Percentiles rank a stretch among this genome's conserved stretches.
Conservation (phyloP, 2,797 vertebrate genomes). For the Salmo trutta region DNA sequence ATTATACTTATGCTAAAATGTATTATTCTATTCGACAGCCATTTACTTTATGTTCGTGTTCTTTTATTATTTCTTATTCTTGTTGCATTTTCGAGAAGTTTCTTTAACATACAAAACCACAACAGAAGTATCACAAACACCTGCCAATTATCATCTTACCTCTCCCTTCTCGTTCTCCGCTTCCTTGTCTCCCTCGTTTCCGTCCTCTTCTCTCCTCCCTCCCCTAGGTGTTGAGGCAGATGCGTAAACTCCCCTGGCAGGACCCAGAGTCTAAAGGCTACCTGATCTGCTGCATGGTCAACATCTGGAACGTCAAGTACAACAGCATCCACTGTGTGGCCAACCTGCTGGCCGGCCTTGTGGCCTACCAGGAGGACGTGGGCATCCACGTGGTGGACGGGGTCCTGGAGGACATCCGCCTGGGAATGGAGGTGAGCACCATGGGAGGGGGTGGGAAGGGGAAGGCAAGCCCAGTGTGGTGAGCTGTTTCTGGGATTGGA, state of each 20-base stretch:
- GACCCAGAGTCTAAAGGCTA: conserved; percentile 94
- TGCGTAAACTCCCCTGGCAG: conserved; percentile 97
- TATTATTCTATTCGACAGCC: no score
- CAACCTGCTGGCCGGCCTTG: conserved; percentile 95
- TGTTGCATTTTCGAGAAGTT: no score
- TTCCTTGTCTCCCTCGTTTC: neutral
- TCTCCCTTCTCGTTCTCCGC: no score
- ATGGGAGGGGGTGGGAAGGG: neutral
- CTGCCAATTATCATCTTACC: no score
- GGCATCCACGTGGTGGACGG: conserved; percentile 98
- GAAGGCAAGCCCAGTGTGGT: neutral
- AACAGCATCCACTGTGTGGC: conserved; percentile 99
- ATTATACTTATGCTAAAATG: no score
- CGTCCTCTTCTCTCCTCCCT: neutral
- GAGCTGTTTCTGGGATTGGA: neutral
- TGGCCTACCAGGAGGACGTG: conserved; percentile 98
- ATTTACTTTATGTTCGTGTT: no score
- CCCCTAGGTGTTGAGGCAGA: conserved; percentile 89
- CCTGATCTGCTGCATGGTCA: conserved; percentile 99
- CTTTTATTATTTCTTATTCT: no score
- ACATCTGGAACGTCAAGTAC: conserved; percentile 99
- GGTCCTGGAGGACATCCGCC: conserved; percentile 94
- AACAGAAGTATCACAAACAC: no score
- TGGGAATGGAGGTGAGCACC: conserved; percentile 93
- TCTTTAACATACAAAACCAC: no score